These are phyloP conservation scores for Microtus ochrogaster DNA, from an alignment of 2,113 vertebrate genomes.

Conservation along the genomic window DNA sequence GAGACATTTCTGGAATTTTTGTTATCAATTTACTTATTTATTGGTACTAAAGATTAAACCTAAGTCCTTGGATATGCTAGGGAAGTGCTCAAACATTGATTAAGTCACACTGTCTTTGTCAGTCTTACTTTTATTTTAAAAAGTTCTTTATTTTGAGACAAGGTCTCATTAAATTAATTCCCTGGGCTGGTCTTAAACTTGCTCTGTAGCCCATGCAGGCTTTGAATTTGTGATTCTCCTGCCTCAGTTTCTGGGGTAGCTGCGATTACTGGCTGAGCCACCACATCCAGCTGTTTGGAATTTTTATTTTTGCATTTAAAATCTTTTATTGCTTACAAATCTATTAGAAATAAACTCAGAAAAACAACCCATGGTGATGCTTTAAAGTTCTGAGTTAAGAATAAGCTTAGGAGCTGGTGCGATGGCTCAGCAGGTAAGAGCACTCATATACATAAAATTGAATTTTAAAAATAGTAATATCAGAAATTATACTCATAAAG, in stretches of 20 bases:
- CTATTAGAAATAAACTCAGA: neutral
- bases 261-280: neutral
- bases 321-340: neutral
- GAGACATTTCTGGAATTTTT: neutral
- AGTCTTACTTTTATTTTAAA: neutral
- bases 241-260: neutral
- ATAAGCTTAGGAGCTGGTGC: neutral
- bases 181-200: neutral
- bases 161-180: neutral
- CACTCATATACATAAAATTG: neutral
- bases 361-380: neutral
- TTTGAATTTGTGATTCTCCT: neutral
- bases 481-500: neutral
- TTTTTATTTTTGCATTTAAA: slow-evolving; percentile 10
- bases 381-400: neutral
- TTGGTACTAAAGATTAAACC: neutral
- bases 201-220: neutral
- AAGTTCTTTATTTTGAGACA: neutral
- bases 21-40: neutral
- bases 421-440: neutral
- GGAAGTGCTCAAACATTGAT: neutral
- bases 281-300: neutral
- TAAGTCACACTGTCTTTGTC: neutral
- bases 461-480: neutral
- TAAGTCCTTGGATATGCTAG: neutral